These are phyloP conservation scores for Pseudopleuronectes americanus DNA, from an alignment of 2,797 vertebrate genomes.

Conservation along the genomic window DNA sequence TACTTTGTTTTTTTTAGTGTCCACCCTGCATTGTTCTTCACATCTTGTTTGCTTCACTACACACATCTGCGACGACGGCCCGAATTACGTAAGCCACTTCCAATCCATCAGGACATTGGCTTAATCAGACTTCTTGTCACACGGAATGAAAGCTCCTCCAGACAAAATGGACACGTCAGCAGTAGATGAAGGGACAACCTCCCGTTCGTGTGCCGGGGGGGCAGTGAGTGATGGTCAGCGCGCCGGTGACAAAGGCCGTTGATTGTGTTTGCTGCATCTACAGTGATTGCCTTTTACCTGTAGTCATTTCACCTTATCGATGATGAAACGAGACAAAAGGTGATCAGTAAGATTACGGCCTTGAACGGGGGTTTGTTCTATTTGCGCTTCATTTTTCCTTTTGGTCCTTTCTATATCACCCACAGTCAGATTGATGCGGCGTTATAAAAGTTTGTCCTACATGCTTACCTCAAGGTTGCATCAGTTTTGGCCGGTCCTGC, in stretches of 20 bases:
- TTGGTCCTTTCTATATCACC: not conserved
- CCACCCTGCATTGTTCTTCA: constrained; percentile 32
- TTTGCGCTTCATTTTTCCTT: constrained; percentile 1
- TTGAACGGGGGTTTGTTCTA: not conserved
- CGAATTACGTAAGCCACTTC: constrained; percentile 49
- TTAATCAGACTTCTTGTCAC: constrained; percentile 59
- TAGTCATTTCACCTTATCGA: not conserved
- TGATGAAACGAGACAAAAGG: not conserved
- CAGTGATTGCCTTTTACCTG: not conserved
- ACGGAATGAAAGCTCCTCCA: constrained; percentile 51
- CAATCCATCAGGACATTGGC: constrained; percentile 64
- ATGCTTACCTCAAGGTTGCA: constrained; percentile 46
- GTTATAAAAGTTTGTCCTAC: constrained; percentile 7
- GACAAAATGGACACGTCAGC: constrained; percentile 57
- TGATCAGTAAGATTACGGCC: not conserved
- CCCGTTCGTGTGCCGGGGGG: constrained; percentile 16
- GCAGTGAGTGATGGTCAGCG: constrained; percentile 4
- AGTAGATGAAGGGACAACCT: constrained; percentile 41
- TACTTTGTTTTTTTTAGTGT: constrained; percentile 26
- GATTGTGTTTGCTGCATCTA: not conserved
- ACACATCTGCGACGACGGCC: constrained; percentile 41
- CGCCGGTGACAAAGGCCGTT: not conserved
- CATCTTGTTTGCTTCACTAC: constrained; percentile 43
- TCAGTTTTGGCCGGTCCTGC: constrained; percentile 39
- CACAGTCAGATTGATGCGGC: constrained; percentile 1